A percentile compares a stretch with the other conserved stretches of the same genome.
Conservation (phyloP, 2,797 vertebrate genomes). For the Gallinago solitaria region DNA sequence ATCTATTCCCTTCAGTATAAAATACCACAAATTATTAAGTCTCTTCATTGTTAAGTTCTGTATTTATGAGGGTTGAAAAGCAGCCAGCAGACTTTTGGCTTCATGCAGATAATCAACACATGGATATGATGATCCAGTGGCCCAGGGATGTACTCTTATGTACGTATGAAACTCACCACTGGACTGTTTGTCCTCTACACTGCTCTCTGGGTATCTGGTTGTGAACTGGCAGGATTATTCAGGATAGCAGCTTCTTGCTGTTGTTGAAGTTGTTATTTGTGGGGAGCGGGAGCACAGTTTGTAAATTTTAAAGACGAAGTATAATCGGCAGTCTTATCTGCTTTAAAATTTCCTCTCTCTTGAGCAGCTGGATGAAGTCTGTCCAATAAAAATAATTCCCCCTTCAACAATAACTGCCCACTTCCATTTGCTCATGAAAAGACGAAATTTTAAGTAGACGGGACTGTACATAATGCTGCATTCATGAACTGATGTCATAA, state of each 20-base stretch:
- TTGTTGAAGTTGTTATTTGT: neutral
- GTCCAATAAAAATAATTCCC: conserved; percentile 8
- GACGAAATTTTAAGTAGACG: conserved; percentile 11
- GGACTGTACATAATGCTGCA: conserved; percentile 28
- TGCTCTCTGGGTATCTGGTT: neutral
- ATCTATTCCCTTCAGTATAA: neutral
- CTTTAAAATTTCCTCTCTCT: conserved; percentile 39
- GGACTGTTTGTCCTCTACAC: neutral
- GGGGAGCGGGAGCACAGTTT: conserved; percentile 3
- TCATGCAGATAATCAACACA: neutral
- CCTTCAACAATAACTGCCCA: neutral
- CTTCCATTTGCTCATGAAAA: conserved; percentile 8
- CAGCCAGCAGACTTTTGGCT: neutral
- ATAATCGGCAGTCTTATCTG: neutral
- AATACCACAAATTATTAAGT: neutral
- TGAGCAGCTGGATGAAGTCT: conserved; percentile 13
- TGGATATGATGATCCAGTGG: neutral
- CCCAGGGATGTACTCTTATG: neutral
- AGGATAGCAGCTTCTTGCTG: neutral
- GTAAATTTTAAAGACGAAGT: neutral
- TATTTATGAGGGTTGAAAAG: conserved; percentile 2
- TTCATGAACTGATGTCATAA: conserved; percentile 34
- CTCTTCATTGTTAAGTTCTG: neutral
- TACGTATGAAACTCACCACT: neutral
- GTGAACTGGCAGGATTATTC: neutral